Evolutionary conservation across 2,113 vertebrate species (phyloP).

Genomic region (Eidolon helvum): DNA sequence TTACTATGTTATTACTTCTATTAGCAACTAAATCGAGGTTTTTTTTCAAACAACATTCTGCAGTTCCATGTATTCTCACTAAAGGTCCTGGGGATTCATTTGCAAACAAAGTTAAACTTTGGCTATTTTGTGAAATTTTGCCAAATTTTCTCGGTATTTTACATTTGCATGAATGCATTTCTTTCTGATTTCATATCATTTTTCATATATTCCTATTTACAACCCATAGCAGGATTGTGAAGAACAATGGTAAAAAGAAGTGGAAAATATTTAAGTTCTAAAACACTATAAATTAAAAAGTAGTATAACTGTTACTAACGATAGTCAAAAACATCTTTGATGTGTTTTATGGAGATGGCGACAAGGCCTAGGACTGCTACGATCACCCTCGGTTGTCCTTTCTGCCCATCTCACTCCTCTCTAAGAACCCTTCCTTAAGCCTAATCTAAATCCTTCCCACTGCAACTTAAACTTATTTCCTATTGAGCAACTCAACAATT

Average conservation of each 20-base stretch:
- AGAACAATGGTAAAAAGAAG: slow-evolving; percentile 9
- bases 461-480: neutral
- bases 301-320: neutral
- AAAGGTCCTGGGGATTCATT: neutral
- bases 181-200: slow-evolving; percentile 48
- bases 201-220: neutral
- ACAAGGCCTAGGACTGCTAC: neutral
- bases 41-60: neutral
- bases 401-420: neutral
- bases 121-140: no score
- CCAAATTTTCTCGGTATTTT: neutral
- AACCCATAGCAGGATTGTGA: neutral
- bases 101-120: neutral
- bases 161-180: neutral
- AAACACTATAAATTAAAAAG: slow-evolving; percentile 43
- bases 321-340: neutral
- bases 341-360: neutral
- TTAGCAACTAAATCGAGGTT: neutral
- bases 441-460: neutral
- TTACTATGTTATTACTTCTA: neutral
- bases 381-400: neutral
- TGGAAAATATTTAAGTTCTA: slow-evolving; percentile 37
- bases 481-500: neutral
- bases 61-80: neutral
- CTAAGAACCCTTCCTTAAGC: neutral